These are phyloP conservation scores for Adelphocoris suturalis DNA, from an alignment of 2,888 invertebrate species.

Conservation along the genomic window DNA sequence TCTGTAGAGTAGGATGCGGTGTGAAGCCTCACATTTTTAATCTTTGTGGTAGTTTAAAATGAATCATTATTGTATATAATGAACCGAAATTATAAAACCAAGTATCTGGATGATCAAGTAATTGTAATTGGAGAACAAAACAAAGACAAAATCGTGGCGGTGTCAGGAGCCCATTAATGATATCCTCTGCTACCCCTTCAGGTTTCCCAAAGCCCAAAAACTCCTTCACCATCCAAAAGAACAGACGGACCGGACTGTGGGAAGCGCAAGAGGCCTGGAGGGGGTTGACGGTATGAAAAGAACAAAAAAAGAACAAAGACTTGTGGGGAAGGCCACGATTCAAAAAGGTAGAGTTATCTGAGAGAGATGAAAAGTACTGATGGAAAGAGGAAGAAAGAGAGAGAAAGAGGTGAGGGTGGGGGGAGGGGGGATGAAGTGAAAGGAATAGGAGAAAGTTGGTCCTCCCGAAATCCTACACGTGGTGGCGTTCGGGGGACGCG, in stretches of 20 bases:
- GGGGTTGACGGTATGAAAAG: background rate
- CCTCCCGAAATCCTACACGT: constrained; percentile 68
- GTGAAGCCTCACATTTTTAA: too few relatives aligned
- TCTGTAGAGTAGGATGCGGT: too few relatives aligned
- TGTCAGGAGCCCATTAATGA: too few relatives aligned
- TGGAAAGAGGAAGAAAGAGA: constrained; percentile 1
- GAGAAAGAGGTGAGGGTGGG: background rate
- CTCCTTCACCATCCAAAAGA: background rate
- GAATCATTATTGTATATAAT: too few relatives aligned
- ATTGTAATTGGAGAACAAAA: too few relatives aligned
- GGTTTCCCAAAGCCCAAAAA: too few relatives aligned
- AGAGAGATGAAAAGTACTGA: constrained; percentile 19
- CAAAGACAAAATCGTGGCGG: too few relatives aligned
- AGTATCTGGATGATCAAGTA: too few relatives aligned
- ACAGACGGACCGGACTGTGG: background rate
- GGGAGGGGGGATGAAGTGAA: background rate
- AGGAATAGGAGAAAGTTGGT: constrained; percentile 65
- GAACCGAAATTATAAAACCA: too few relatives aligned
- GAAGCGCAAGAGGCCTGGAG: background rate
- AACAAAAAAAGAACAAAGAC: constrained; percentile 25
- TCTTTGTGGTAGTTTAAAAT: too few relatives aligned
- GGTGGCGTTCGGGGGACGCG: constrained; percentile 33
- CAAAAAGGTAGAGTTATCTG: constrained; percentile 50
- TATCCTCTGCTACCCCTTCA: too few relatives aligned
- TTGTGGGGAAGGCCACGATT: constrained; percentile 49